Evolutionary conservation across 2,888 invertebrate genomes (phyloP).

Genomic region (Isotomurus palustris): DNA sequence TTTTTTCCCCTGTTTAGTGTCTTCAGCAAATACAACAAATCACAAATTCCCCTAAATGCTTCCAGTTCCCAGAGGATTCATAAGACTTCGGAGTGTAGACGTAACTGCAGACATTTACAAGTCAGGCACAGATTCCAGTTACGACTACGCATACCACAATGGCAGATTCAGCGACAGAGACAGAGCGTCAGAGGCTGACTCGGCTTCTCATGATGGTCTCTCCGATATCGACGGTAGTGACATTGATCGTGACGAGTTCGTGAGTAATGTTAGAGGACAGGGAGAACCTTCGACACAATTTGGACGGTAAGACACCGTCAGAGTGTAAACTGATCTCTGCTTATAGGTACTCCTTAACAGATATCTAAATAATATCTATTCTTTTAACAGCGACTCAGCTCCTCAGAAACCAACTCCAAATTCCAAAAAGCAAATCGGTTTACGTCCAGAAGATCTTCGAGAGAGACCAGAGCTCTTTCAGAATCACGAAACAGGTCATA

Average conservation of each 20-base stretch:
- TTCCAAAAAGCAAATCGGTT: too few species aligned
- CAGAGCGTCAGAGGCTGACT: conserved; percentile 11
- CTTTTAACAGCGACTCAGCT: too few species aligned
- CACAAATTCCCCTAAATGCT: too few species aligned
- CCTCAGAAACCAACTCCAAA: too few species aligned
- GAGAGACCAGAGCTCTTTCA: too few species aligned
- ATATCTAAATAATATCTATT: too few species aligned
- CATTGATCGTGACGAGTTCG: conserved; percentile 1
- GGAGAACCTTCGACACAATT: neutral
- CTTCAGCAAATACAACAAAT: too few species aligned
- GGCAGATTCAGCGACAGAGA: conserved; percentile 13
- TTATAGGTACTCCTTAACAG: too few species aligned
- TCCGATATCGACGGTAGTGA: conserved; percentile 15
- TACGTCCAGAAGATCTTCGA: too few species aligned
- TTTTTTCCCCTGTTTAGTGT: neutral
- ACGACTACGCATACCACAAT: conserved; percentile 5
- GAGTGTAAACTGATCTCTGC: too few species aligned
- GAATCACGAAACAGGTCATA: too few species aligned
- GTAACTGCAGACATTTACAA: conserved; percentile 13
- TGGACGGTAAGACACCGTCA: too few species aligned
- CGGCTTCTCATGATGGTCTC: conserved; percentile 5
- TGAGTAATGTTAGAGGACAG: neutral
- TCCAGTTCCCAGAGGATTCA: conserved; percentile 40
- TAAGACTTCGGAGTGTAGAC: conserved; percentile 41
- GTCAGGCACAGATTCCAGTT: neutral